Evolutionary conservation across 2,797 vertebrate species (phyloP).

Genomic region (Paedocypris micromegethes): DNA sequence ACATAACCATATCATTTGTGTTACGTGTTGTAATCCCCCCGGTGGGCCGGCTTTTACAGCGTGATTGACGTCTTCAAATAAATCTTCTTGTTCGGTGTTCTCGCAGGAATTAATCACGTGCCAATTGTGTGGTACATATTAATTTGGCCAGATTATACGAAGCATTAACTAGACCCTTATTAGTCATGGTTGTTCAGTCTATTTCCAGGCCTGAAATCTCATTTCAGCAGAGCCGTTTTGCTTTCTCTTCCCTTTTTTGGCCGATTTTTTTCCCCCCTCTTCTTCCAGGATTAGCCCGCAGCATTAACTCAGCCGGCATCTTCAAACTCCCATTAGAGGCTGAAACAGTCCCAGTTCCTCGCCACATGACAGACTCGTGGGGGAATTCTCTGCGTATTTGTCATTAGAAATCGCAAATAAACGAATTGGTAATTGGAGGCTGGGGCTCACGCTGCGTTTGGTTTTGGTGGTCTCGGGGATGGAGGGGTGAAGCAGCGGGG

Average conservation of each 20-base stretch:
- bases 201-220: constrained; percentile 65
- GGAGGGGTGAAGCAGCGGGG: constrained; percentile 36
- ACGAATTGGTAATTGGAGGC: constrained; percentile 64
- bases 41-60: constrained; percentile 47
- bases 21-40: constrained; percentile 51
- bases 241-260: constrained; percentile 21
- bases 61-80: constrained; percentile 67
- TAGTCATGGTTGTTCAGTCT: constrained; percentile 60
- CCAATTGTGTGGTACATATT: constrained; percentile 73
- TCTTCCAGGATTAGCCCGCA: constrained; percentile 35
- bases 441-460: constrained; percentile 52
- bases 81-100: constrained; percentile 66
- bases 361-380: constrained; percentile 44
- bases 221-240: constrained; percentile 57
- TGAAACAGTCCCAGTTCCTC: constrained; percentile 35
- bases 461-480: constrained; percentile 44
- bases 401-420: constrained; percentile 64
- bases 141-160: constrained; percentile 71
- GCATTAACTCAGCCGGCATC: constrained; percentile 28
- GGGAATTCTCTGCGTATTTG: constrained; percentile 49
- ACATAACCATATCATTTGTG: constrained; percentile 58
- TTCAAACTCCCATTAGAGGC: constrained; percentile 36
- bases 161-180: constrained; percentile 66
- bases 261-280: constrained; percentile 7
- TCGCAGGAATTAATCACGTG: constrained; percentile 69